Evolutionary conservation across 2,888 invertebrate species (phyloP).

Genomic region (Cybosia mesomella): DNA sequence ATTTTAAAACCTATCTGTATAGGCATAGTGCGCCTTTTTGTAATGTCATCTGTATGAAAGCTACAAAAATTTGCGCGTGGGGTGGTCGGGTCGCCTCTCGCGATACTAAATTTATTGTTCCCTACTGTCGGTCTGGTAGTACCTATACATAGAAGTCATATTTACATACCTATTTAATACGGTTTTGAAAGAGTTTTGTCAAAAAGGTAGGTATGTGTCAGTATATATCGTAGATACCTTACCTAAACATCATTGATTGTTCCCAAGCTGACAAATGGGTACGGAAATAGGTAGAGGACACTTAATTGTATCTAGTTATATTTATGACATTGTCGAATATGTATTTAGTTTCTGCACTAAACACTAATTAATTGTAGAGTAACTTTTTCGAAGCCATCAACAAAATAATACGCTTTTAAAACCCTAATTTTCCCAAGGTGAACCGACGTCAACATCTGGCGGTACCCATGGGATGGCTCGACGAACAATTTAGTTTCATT

Average conservation of each 20-base stretch:
- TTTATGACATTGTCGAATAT: neutral
- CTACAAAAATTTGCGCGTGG: neutral
- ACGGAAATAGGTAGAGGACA: no score
- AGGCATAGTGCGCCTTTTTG: neutral
- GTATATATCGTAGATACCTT: no score
- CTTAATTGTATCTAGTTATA: neutral
- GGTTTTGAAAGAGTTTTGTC: neutral
- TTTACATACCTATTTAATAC: no score
- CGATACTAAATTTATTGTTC: neutral
- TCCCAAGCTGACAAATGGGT: no score
- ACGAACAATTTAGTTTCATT: conserved; percentile 62
- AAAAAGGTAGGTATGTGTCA: no score
- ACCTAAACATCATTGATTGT: no score
- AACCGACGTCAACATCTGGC: conserved; percentile 58
- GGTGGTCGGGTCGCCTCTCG: neutral
- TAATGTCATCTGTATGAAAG: neutral
- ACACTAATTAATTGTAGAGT: neutral
- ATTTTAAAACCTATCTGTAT: neutral
- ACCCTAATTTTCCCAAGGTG: conserved; percentile 34
- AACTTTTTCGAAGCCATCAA: neutral
- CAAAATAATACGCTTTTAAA: conserved; percentile 15
- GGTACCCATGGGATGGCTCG: conserved; percentile 54
- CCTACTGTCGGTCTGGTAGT: neutral
- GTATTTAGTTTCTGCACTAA: neutral
- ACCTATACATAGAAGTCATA: neutral